Percentiles rank a stretch among this genome's conserved stretches.
These are phyloP conservation scores for Pterois miles DNA, from an alignment of 2,797 vertebrate genomes.

Conservation along the genomic window DNA sequence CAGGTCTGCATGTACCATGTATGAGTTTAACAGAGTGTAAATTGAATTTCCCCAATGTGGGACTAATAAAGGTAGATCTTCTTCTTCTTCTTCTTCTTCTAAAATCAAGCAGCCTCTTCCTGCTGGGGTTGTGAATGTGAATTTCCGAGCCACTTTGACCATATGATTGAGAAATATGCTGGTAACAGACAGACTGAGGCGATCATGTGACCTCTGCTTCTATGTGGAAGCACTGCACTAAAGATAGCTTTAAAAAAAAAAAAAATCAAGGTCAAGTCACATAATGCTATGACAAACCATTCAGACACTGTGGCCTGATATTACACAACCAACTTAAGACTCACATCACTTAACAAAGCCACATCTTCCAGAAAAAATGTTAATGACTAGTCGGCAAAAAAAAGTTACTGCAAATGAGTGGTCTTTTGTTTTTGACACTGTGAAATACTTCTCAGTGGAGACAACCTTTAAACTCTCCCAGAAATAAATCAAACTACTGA, in stretches of 20 bases:
- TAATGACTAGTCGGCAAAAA: not conserved
- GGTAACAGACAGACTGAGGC: not conserved
- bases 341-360: constrained; percentile 1
- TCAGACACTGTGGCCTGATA: not conserved
- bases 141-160: not conserved
- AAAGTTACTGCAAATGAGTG: not conserved
- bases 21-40: no score
- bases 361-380: constrained; percentile 18
- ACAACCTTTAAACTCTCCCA: not conserved
- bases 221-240: not conserved
- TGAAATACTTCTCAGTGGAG: not conserved
- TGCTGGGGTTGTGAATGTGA: not conserved
- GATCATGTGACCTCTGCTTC: not conserved
- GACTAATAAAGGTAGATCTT: no score
- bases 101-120: constrained; percentile 6
- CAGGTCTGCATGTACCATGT: no score
- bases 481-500: not conserved
- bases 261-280: constrained; percentile 9
- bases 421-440: not conserved
- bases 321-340: constrained; percentile 8
- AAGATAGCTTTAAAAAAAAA: constrained; percentile 2
- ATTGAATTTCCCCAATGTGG: no score
- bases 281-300: constrained; percentile 9
- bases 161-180: not conserved
- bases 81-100: no score